These are phyloP conservation scores for Pseudomugil tenellus DNA, from an alignment of 2,797 vertebrate genomes.

Conservation along the genomic window DNA sequence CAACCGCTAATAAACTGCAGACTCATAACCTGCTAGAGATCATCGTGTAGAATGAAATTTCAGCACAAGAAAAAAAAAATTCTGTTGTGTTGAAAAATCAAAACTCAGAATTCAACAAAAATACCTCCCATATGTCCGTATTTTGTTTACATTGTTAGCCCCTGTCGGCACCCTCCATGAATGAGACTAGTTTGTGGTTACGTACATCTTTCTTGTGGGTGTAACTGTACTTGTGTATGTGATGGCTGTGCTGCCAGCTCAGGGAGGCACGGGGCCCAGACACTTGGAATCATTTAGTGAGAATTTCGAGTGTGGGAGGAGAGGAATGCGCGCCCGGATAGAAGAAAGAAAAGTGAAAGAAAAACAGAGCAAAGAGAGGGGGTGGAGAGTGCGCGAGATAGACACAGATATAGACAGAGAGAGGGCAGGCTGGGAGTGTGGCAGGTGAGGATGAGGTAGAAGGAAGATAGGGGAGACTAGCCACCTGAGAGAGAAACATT, in stretches of 20 bases:
- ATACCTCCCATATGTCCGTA: slow-evolving; percentile 45
- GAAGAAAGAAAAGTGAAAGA: slow-evolving; percentile 85
- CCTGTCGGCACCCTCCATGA: slow-evolving; percentile 39
- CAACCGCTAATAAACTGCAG: not conserved
- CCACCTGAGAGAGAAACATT: slow-evolving; percentile 63
- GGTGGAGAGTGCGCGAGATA: slow-evolving; percentile 72
- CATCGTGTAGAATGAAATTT: too few relatives aligned
- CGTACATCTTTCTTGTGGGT: slow-evolving; percentile 61
- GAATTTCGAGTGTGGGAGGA: slow-evolving; percentile 86
- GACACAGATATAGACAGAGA: slow-evolving; percentile 71
- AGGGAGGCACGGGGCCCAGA: slow-evolving; percentile 81
- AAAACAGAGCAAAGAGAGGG: slow-evolving; percentile 79
- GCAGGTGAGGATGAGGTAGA: slow-evolving; percentile 66
- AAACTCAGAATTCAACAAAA: slow-evolving; percentile 39
- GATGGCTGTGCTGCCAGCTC: slow-evolving; percentile 69
- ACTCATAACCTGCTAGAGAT: slow-evolving; percentile 11
- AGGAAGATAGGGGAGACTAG: slow-evolving; percentile 46
- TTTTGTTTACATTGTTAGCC: slow-evolving; percentile 69
- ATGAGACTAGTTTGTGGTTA: slow-evolving; percentile 43
- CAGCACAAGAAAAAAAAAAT: too few relatives aligned
- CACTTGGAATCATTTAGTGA: slow-evolving; percentile 88
- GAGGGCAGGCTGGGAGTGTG: slow-evolving; percentile 63
- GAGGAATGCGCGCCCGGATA: slow-evolving; percentile 86
- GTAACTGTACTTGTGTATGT: slow-evolving; percentile 57
- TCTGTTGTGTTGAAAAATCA: too few relatives aligned